A percentile compares a stretch with the other conserved stretches of the same genome.
These are phyloP conservation scores for Corythornis madagascariensis DNA, from an alignment of 2,113 vertebrate genomes.

Conservation along the genomic window DNA sequence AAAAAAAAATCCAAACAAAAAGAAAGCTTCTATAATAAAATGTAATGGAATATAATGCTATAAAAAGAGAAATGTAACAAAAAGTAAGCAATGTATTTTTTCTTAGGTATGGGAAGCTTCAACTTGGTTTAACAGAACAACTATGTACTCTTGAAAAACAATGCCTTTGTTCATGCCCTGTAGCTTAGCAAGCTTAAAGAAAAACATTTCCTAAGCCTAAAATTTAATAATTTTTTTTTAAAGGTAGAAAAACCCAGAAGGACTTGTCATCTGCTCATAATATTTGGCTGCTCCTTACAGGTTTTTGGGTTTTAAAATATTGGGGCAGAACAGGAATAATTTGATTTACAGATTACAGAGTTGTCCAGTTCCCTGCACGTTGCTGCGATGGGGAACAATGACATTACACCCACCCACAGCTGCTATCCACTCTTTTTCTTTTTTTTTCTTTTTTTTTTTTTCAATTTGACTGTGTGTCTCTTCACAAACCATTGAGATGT, in stretches of 20 bases:
- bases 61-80: neutral
- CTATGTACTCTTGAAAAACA: neutral
- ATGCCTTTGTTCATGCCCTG: neutral
- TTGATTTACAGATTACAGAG: conserved; percentile 38
- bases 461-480: neutral
- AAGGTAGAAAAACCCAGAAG: neutral
- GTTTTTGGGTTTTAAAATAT: conserved; percentile 42
- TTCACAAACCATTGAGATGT: conserved; percentile 4
- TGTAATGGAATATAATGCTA: neutral
- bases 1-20: neutral
- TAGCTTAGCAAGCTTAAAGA: neutral
- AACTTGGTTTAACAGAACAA: neutral
- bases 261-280: neutral
- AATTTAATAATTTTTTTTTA: neutral
- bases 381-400: conserved; percentile 36
- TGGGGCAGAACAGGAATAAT: conserved; percentile 47
- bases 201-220: neutral
- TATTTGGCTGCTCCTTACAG: conserved; percentile 24
- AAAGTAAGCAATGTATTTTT: neutral
- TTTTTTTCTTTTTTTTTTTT: neutral
- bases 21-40: neutral
- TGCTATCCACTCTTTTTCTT: neutral
- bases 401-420: neutral
- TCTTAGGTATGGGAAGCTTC: neutral
- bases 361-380: conserved; percentile 38